A percentile compares a stretch with the other conserved stretches of the same genome.
These are phyloP conservation scores for Cacatua alba DNA, from an alignment of 2,113 vertebrate species.

Conservation along the genomic window DNA sequence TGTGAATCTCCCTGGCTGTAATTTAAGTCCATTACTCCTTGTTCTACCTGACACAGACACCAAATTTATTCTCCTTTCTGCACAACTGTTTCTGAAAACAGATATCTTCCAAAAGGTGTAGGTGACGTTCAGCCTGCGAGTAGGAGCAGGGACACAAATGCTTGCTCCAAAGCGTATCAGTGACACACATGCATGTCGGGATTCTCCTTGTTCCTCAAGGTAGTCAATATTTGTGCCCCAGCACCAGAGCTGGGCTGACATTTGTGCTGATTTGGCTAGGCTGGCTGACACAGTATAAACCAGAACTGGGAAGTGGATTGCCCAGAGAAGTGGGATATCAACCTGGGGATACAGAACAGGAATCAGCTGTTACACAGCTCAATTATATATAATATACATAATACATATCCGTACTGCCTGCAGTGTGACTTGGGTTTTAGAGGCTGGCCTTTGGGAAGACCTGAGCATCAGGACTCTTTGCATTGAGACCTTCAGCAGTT, in stretches of 20 bases:
- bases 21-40: constrained; percentile 23
- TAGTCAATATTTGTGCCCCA: neutral
- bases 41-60: neutral
- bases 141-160: neutral
- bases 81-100: neutral
- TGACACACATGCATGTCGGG: too few relatives aligned
- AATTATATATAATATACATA: neutral
- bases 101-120: accelerated
- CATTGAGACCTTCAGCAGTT: neutral
- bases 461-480: neutral
- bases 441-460: neutral
- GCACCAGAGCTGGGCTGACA: accelerated
- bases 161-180: accelerated
- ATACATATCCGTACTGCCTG: accelerated
- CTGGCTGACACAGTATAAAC: neutral
- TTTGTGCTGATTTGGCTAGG: neutral
- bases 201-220: neutral
- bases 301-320: neutral
- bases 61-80: neutral
- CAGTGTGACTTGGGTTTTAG: neutral
- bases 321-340: too few relatives aligned
- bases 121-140: neutral
- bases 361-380: neutral
- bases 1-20: neutral
- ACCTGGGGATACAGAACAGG: neutral